A percentile compares a stretch with the other conserved stretches of the same genome.
These are phyloP conservation scores for Pollenia amentaria DNA, from an alignment of 2,888 invertebrate genomes.

Conservation along the genomic window DNA sequence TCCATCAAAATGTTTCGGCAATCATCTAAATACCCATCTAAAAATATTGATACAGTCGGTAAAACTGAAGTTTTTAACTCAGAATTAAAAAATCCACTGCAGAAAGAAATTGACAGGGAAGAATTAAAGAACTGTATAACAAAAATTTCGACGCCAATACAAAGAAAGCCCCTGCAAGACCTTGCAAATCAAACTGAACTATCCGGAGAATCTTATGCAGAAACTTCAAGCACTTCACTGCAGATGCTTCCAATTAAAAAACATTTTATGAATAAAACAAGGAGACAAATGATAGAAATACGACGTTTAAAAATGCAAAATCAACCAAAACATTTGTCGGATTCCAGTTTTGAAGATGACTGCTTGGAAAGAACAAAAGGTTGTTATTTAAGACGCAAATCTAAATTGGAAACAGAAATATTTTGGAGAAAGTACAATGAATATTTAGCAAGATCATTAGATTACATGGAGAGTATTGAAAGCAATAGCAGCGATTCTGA, in stretches of 20 bases:
- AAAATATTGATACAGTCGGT: not conserved
- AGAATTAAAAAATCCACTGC: not conserved
- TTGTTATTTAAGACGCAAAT: constrained; percentile 17
- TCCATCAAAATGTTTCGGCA: not conserved
- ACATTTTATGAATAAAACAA: not conserved
- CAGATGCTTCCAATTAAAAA: not conserved
- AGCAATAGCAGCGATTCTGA: not conserved
- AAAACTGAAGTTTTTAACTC: not conserved
- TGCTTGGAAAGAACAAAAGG: not conserved
- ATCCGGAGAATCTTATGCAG: not conserved
- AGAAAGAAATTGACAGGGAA: not conserved
- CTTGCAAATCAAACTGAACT: not conserved
- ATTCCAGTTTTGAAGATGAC: constrained; percentile 10
- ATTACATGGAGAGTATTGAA: not conserved
- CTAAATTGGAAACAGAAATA: constrained; percentile 8
- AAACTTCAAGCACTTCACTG: not conserved
- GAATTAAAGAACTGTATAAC: not conserved
- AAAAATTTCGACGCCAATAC: not conserved
- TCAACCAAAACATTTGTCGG: constrained; percentile 5
- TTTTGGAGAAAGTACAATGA: constrained; percentile 43
- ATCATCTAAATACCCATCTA: not conserved
- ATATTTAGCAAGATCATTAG: constrained; percentile 10
- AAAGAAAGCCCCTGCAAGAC: not conserved
- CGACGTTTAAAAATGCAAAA: not conserved
- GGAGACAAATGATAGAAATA: constrained; percentile 15